phyloP scores from a whole-genome alignment of 2,888 invertebrate genomes.

The Strigamia crassipes region DNA sequence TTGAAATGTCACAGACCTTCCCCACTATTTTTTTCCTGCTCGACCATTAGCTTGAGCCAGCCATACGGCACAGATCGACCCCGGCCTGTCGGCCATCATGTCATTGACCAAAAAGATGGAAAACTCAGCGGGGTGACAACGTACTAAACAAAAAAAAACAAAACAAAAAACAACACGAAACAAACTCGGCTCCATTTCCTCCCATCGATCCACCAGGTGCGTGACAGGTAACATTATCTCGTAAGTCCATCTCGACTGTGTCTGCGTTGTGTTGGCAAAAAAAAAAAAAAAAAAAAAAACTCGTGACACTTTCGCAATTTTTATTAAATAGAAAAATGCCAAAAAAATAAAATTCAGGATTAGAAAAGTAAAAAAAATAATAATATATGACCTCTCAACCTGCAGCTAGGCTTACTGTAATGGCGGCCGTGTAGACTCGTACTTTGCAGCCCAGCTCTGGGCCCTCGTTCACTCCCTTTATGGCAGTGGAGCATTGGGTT shows the following conservation, averaged over 20 bases:
- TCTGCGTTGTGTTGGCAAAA: not conserved
- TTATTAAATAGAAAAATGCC: too few species aligned
- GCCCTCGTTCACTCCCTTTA: conserved; percentile 24
- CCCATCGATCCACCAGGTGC: conserved; percentile 9
- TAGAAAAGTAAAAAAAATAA: not conserved
- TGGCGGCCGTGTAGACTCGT: not conserved
- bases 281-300: too few species aligned
- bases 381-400: conserved; percentile 10
- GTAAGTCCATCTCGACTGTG: not conserved
- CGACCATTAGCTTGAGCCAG: conserved; percentile 3
- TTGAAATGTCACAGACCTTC: conserved; percentile 23
- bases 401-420: conserved; percentile 7
- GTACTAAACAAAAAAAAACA: not conserved
- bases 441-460: not conserved
- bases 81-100: not conserved
- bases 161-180: not conserved
- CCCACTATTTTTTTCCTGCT: not conserved
- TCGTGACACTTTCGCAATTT: not conserved
- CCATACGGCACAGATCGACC: conserved; percentile 22
- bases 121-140: not conserved
- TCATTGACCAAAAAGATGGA: conserved; percentile 15
- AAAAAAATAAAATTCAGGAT: not conserved
- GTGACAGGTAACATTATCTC: conserved; percentile 19
- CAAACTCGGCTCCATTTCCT: conserved; percentile 1
- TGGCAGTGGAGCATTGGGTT: conserved; percentile 24